phyloP scores from a whole-genome alignment of 2,797 vertebrate genomes.

The Bufotes viridis region DNA sequence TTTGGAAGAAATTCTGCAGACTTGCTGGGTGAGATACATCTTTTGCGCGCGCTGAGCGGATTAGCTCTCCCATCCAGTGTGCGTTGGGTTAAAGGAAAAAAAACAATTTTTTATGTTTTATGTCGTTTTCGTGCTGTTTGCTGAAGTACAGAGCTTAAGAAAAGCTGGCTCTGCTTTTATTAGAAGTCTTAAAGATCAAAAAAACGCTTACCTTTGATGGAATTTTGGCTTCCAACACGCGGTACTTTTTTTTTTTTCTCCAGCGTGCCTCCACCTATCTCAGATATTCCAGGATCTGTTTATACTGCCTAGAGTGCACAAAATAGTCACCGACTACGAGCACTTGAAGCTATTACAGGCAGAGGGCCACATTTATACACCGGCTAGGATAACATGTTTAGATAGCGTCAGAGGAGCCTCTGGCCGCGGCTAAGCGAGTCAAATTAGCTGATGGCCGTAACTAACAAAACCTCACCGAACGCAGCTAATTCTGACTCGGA shows the following conservation, averaged over 20 bases:
- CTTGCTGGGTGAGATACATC: neutral
- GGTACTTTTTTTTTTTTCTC: constrained; percentile 54
- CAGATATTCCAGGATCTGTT: constrained; percentile 58
- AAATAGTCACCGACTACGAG: constrained; percentile 63
- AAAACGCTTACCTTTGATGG: constrained; percentile 54
- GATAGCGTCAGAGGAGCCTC: constrained; percentile 62
- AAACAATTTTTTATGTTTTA: constrained; percentile 34
- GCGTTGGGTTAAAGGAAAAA: constrained; percentile 41
- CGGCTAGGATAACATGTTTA: constrained; percentile 51
- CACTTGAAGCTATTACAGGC: constrained; percentile 54
- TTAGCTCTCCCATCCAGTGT: constrained; percentile 3
- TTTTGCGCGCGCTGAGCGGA: neutral
- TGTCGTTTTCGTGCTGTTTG: constrained; percentile 58
- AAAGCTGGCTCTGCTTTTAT: constrained; percentile 60
- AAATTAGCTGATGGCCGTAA: constrained; percentile 67
- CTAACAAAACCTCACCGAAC: constrained; percentile 65
- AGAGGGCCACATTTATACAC: constrained; percentile 62
- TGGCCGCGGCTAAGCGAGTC: constrained; percentile 63
- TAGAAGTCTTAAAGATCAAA: constrained; percentile 66
- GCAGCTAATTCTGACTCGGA: constrained; percentile 62
- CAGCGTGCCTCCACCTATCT: constrained; percentile 64
- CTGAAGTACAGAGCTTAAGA: constrained; percentile 59
- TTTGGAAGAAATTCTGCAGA: neutral
- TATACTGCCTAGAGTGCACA: constrained; percentile 60
- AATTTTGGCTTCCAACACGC: constrained; percentile 66